These are phyloP conservation scores for Sinella curviseta DNA, from an alignment of 1,140 invertebrate genomes.

Conservation along the genomic window DNA sequence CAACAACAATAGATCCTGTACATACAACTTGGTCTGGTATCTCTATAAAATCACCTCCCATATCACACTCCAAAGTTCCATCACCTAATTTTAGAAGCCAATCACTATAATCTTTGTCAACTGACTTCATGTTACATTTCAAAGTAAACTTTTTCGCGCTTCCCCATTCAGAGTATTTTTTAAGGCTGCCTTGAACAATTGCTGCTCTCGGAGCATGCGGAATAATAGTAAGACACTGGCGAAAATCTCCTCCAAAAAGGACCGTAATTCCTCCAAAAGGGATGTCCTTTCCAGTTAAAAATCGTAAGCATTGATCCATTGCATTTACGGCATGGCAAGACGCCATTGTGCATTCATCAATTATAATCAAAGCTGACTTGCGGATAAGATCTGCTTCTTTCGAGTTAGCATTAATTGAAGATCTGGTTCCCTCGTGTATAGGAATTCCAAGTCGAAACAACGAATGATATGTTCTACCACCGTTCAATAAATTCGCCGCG, in stretches of 20 bases:
- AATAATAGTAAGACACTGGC: constrained; percentile 58
- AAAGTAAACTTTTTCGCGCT: constrained; percentile 38
- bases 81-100: no score
- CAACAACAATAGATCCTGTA: constrained; percentile 49
- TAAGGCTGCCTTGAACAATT: constrained; percentile 55
- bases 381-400: not conserved
- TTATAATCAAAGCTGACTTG: constrained; percentile 51
- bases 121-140: constrained; percentile 43
- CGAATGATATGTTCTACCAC: constrained; percentile 39
- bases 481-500: constrained; percentile 38
- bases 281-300: constrained; percentile 30
- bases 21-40: constrained; percentile 45
- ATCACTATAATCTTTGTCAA: constrained; percentile 31
- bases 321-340: constrained; percentile 51
- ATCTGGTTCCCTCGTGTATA: not conserved
- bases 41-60: constrained; percentile 34
- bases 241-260: constrained; percentile 56
- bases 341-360: constrained; percentile 55
- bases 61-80: no score
- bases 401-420: not conserved
- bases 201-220: constrained; percentile 55
- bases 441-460: constrained; percentile 32
- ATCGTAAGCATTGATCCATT: constrained; percentile 51
- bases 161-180: constrained; percentile 51
- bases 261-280: constrained; percentile 46